Percentiles rank a stretch among this genome's conserved stretches.
These are phyloP conservation scores for Halesus radiatus DNA, from an alignment of 1,140 invertebrate genomes.

Conservation along the genomic window DNA sequence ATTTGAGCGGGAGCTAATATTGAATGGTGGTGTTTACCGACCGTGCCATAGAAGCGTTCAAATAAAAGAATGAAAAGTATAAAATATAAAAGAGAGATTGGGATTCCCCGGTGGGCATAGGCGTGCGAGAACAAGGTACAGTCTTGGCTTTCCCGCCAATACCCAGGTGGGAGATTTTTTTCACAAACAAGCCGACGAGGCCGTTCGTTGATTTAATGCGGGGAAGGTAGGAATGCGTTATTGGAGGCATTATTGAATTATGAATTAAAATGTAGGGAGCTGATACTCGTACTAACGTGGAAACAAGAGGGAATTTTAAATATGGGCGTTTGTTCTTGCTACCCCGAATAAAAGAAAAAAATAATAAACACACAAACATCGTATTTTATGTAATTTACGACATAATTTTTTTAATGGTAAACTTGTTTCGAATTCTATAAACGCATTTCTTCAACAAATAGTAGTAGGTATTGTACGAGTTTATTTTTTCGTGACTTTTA, in stretches of 20 bases:
- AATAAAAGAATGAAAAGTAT: constrained; percentile 50
- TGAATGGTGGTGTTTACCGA: constrained; percentile 54
- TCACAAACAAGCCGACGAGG: constrained; percentile 28
- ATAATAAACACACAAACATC: background rate
- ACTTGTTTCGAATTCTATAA: no score
- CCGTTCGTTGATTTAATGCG: constrained; percentile 33
- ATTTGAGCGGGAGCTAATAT: constrained; percentile 55
- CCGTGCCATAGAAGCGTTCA: constrained; percentile 49
- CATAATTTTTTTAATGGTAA: no score
- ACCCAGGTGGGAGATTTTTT: constrained; percentile 36
- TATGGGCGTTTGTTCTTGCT: background rate
- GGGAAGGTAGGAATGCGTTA: constrained; percentile 21
- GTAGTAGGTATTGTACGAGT: no score
- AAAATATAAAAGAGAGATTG: constrained; percentile 39
- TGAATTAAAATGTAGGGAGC: constrained; percentile 5
- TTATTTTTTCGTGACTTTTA: no score
- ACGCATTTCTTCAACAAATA: no score
- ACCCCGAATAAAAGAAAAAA: background rate
- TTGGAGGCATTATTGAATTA: constrained; percentile 27
- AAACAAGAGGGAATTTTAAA: background rate
- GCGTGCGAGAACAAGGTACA: constrained; percentile 19
- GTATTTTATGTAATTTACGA: no score
- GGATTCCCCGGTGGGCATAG: constrained; percentile 26
- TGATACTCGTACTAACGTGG: background rate
- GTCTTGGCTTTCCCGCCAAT: constrained; percentile 13